Evolutionary conservation across 2,888 invertebrate species (phyloP).

Genomic region (Keiferia lycopersicella): DNA sequence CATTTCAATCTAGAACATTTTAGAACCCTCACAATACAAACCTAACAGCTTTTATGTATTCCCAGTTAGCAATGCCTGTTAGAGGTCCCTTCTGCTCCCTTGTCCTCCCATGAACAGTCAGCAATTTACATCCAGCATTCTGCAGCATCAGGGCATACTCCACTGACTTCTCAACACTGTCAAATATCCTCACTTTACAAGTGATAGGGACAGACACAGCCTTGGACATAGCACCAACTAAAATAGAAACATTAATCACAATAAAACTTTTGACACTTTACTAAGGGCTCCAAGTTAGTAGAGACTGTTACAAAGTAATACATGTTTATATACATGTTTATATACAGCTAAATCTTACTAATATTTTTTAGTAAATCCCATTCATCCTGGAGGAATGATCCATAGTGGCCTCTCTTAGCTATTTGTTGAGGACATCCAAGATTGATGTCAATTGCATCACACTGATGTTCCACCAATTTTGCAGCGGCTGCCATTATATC

Average conservation of each 20-base stretch:
- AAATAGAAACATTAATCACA: slow-evolving; percentile 49
- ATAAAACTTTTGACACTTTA: too few relatives aligned
- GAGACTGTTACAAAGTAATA: background rate
- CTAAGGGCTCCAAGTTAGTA: background rate
- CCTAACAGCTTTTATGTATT: slow-evolving; percentile 94
- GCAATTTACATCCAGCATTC: slow-evolving; percentile 92
- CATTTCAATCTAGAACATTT: too few relatives aligned
- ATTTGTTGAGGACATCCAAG: slow-evolving; percentile 99
- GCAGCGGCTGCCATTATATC: slow-evolving; percentile 93
- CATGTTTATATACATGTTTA: background rate
- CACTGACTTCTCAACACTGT: slow-evolving; percentile 91
- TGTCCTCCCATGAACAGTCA: slow-evolving; percentile 98
- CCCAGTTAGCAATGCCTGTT: slow-evolving; percentile 97
- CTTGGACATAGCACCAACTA: slow-evolving; percentile 86
- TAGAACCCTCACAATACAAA: slow-evolving; percentile 67
- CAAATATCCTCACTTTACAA: slow-evolving; percentile 97
- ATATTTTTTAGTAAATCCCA: slow-evolving; percentile 93
- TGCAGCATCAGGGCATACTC: slow-evolving; percentile 97
- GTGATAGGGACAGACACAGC: slow-evolving; percentile 94
- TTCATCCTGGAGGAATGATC: slow-evolving; percentile 97
- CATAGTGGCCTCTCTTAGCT: slow-evolving; percentile 97
- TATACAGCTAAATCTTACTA: slow-evolving; percentile 77
- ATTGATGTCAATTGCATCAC: slow-evolving; percentile 98
- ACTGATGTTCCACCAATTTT: slow-evolving; percentile 90
- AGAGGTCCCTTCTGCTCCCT: slow-evolving; percentile 97